phyloP scores from a whole-genome alignment of 2,113 vertebrate species.

The Xerus inauris region DNA sequence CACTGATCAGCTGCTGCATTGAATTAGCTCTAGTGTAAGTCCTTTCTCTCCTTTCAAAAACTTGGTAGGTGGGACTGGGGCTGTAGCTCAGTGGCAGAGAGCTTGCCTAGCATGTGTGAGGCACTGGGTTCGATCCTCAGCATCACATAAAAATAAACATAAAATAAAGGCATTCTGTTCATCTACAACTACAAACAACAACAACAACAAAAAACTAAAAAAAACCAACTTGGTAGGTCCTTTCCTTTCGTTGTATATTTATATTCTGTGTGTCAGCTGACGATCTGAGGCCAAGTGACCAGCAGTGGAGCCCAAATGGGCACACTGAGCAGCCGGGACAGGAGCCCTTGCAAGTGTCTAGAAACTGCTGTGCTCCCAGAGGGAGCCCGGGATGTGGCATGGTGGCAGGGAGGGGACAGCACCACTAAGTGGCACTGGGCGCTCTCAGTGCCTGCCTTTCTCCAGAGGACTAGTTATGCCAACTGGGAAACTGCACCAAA shows the following conservation, averaged over 20 bases:
- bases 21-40: background rate
- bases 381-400: no score
- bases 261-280: background rate
- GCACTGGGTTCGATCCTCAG: no score
- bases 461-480: background rate
- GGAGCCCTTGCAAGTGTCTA: background rate
- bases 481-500: background rate
- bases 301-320: background rate
- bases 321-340: background rate
- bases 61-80: background rate
- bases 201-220: no score
- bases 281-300: background rate
- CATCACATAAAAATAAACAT: no score
- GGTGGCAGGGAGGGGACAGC: no score
- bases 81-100: no score
- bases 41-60: conserved; percentile 1
- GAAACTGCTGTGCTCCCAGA: background rate
- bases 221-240: background rate
- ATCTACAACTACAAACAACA: no score
- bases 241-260: conserved; percentile 37
- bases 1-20: background rate
- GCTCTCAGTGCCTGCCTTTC: background rate
- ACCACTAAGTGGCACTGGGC: no score
- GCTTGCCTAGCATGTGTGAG: no score
- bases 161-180: no score